Conservation (phyloP, 1,140 invertebrate genomes). For the Pogonognathellus flavescens region DNA sequence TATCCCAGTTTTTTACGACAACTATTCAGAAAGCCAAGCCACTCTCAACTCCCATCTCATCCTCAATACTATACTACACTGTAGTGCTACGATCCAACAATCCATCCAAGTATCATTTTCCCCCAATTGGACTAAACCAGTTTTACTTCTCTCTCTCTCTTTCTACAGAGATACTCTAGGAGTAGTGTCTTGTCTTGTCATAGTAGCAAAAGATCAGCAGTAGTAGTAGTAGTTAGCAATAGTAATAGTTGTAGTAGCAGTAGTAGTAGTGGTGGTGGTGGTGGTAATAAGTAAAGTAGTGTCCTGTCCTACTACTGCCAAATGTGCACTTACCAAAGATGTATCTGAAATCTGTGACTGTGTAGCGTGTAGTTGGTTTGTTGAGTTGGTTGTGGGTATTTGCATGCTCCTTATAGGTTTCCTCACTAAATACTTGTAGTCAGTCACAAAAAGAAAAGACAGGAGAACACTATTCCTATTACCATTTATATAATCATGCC, state of each 20-base stretch:
- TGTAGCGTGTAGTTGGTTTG: not conserved
- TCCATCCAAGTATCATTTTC: conserved; percentile 46
- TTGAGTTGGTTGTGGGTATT: conserved; percentile 1
- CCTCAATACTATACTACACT: conserved; percentile 23
- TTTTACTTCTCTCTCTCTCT: conserved; percentile 39
- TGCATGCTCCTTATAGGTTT: not conserved
- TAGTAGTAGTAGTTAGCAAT: no score
- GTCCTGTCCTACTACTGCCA: not conserved
- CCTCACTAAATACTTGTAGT: not conserved
- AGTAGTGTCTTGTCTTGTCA: conserved; percentile 10
- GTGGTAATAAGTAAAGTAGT: not conserved
- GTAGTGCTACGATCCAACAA: not conserved
- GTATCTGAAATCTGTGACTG: not conserved
- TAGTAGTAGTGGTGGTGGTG: no score
- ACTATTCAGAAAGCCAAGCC: conserved; percentile 48
- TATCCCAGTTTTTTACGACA: conserved; percentile 46
- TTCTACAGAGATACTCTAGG: not conserved
- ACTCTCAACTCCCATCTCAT: conserved; percentile 43
- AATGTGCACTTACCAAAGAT: not conserved
- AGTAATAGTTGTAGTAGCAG: no score
- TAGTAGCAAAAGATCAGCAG: not conserved
- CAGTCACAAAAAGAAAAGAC: conserved; percentile 5
- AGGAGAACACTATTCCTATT: conserved; percentile 28
- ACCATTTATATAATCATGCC: conserved; percentile 23
- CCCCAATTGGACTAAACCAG: conserved; percentile 47